Base-by-base conservation (phyloP, 64 coral and sea anemone genomes). In the Orbicella faveolata region DNA sequence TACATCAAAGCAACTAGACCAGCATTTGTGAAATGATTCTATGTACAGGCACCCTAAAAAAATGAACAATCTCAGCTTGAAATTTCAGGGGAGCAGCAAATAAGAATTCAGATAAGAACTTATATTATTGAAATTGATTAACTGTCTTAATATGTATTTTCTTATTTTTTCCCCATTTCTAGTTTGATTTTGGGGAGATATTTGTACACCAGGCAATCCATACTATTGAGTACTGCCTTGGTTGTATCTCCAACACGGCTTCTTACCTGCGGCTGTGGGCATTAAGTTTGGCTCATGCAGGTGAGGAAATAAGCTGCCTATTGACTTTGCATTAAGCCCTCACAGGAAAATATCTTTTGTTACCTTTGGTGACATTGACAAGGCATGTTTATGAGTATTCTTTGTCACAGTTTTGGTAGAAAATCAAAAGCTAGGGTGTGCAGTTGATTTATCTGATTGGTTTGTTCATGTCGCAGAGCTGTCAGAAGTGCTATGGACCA, bases 231-330 rank as follows among this genome's bases (percentile, higher is more conserved):
- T 98, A 95, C 53, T 98, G 93, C 52, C 84, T 98, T 61, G 96
- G 93, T 14, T 98, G 96, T 75, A 95, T 98, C 65, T 98, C 96
- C 2, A 98, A 98, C 83, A 98, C 96, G 6, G 96, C 96, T 20
- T 98, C 96, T n/a, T 98, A 98, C 34, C 78, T 98, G n/a, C 93
- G 96, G 57, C 79, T 98, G 8, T 98, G 96, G 96, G 96, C 96
- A 15, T 87, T 98, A 18, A 98, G 96, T 95, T 68, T 98, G 34
- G 96, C 96, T 61, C 96, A 98, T 90, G 96, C 96, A 23, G 96
- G 96, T 98, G 23, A 70, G 87, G 34, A 51, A 70, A 25, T 70
- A 70, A n/a, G 67, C n/a, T 69, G 15, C 55, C 13, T 36, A 15
- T 15, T 82, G 79, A 36, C 33, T 82, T 25, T 5, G 11, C 3